Evolutionary conservation across 2,797 vertebrate species (phyloP).

Genomic region (Bucorvus abyssinicus): DNA sequence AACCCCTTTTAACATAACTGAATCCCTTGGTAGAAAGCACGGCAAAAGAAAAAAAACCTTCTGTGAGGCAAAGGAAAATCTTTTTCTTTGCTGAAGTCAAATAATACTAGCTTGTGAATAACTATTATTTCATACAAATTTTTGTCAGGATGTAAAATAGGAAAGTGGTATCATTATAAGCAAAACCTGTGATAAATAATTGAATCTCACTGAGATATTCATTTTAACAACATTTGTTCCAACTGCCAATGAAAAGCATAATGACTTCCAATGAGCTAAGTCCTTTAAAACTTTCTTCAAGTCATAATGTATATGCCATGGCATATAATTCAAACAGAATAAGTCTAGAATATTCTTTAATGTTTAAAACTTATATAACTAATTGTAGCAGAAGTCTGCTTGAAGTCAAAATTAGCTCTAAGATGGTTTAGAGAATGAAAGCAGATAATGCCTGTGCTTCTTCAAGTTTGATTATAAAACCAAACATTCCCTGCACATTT

Average conservation of each 20-base stretch:
- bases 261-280: slow-evolving; percentile 41
- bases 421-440: not conserved
- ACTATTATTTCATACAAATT: slow-evolving; percentile 40
- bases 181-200: slow-evolving; percentile 65
- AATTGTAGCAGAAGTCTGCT: slow-evolving; percentile 18
- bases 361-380: slow-evolving; percentile 13
- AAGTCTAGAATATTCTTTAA: slow-evolving; percentile 46
- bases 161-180: slow-evolving; percentile 57
- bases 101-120: slow-evolving; percentile 17
- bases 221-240: slow-evolving; percentile 64
- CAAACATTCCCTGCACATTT: not conserved
- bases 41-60: not conserved
- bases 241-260: slow-evolving; percentile 46
- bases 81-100: not conserved
- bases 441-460: not conserved
- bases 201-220: slow-evolving; percentile 59
- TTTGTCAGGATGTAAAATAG: slow-evolving; percentile 42
- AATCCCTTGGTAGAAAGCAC: not conserved
- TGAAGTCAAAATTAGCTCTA: slow-evolving; percentile 11
- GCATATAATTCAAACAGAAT: slow-evolving; percentile 36
- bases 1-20: not conserved
- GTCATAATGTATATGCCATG: not conserved
- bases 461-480: not conserved
- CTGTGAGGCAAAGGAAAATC: not conserved
- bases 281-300: slow-evolving; percentile 51